These are phyloP conservation scores for Felis chaus DNA, from an alignment of 2,113 vertebrate genomes.

Conservation along the genomic window DNA sequence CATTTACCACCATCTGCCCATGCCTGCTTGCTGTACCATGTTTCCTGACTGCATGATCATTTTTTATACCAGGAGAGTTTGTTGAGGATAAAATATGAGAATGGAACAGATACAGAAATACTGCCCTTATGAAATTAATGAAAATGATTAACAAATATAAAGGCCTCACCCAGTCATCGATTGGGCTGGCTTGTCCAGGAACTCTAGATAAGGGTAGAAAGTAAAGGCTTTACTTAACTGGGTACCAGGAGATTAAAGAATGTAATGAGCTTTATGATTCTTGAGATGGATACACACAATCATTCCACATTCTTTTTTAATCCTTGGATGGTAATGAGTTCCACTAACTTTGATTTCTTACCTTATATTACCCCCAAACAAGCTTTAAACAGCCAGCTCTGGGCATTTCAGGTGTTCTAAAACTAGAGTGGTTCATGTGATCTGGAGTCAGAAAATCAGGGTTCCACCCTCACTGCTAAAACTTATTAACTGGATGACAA, in stretches of 20 bases:
- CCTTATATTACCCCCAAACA: neutral
- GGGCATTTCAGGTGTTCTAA: neutral
- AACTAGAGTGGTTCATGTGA: neutral
- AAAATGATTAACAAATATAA: slow-evolving; percentile 55
- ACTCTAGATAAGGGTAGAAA: neutral
- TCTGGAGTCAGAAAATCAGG: neutral
- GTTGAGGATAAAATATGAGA: neutral
- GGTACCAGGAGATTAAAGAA: neutral
- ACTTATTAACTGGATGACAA: neutral
- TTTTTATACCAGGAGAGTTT: slow-evolving; percentile 18
- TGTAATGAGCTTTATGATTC: neutral
- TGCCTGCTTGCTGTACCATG: neutral
- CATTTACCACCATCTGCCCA: neutral
- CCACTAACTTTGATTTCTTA: neutral
- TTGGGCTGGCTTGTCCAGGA: neutral
- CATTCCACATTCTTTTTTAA: neutral
- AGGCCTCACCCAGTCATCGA: slow-evolving; percentile 24
- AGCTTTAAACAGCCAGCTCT: neutral
- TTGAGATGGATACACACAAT: neutral
- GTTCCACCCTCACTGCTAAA: neutral
- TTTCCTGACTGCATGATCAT: neutral
- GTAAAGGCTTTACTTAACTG: neutral
- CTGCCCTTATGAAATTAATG: slow-evolving; percentile 38
- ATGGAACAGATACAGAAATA: slow-evolving; percentile 47
- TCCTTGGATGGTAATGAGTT: neutral